Percentiles rank a stretch among this genome's conserved stretches.
Evolutionary conservation across 2,888 invertebrate species (phyloP).

Genomic region (Melikaiella ostensackeni): DNA sequence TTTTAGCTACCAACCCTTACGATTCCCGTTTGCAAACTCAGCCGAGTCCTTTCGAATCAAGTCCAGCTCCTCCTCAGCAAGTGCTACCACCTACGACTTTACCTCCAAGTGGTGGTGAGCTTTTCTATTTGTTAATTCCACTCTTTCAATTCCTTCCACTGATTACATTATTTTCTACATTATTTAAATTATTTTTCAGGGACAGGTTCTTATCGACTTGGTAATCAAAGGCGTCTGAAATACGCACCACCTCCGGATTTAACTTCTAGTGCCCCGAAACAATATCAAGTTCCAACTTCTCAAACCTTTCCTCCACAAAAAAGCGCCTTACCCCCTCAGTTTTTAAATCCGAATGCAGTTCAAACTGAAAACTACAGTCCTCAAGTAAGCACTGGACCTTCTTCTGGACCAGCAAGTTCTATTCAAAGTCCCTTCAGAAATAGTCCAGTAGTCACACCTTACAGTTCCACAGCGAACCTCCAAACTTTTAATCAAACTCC

Average conservation of each 20-base stretch:
- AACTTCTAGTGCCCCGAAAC: constrained; percentile 58
- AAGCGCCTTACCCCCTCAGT: constrained; percentile 41
- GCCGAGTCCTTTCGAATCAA: constrained; percentile 24
- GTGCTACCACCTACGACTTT: constrained; percentile 55
- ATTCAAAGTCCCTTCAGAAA: constrained; percentile 61
- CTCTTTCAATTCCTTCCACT: not conserved
- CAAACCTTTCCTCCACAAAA: constrained; percentile 43
- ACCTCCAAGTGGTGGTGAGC: constrained; percentile 62
- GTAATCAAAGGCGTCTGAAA: constrained; percentile 83
- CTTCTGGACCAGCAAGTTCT: constrained; percentile 57
- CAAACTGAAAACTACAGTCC: constrained; percentile 45
- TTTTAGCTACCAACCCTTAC: constrained; percentile 44
- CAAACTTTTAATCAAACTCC: constrained; percentile 44
- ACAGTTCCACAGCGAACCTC: not conserved
- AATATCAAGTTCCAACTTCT: constrained; percentile 26
- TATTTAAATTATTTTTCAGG: constrained; percentile 54
- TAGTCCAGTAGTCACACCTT: constrained; percentile 56
- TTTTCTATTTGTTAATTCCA: not conserved
- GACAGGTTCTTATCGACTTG: constrained; percentile 80
- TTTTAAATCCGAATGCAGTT: constrained; percentile 47
- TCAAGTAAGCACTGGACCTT: constrained; percentile 49
- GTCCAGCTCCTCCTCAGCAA: constrained; percentile 50
- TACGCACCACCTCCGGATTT: constrained; percentile 90
- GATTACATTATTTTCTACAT: not conserved
- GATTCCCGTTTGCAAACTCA: constrained; percentile 39